Conservation (phyloP, 2,888 invertebrate species). For the Eilema caniola region DNA sequence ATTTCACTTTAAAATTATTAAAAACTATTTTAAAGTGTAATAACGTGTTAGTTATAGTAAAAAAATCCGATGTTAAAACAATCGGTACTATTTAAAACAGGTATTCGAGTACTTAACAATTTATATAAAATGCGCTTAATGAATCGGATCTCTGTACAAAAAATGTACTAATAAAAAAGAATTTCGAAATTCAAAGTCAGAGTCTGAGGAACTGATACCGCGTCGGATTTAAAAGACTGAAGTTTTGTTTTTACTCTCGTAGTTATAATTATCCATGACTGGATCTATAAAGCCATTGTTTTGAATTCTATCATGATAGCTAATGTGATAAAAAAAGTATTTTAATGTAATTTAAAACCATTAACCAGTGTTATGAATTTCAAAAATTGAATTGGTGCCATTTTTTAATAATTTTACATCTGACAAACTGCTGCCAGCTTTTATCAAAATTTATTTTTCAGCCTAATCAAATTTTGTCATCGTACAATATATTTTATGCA, state of each 20-base stretch:
- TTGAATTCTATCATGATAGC: constrained; percentile 73
- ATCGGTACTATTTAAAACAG: constrained; percentile 66
- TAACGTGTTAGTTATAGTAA: constrained; percentile 65
- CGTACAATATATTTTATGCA: constrained; percentile 70
- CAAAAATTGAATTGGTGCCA: constrained; percentile 71
- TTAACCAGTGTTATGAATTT: constrained; percentile 64
- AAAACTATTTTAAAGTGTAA: constrained; percentile 64
- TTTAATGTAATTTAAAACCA: constrained; percentile 71
- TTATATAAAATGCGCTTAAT: constrained; percentile 47
- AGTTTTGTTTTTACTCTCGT: constrained; percentile 71
- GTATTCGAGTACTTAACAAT: constrained; percentile 54
- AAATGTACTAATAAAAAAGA: constrained; percentile 41
- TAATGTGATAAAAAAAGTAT: constrained; percentile 82
- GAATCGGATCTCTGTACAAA: constrained; percentile 51
- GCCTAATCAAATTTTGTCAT: constrained; percentile 63
- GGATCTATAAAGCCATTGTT: constrained; percentile 72
- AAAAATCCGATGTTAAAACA: constrained; percentile 70
- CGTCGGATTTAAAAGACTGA: constrained; percentile 83
- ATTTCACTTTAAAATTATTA: constrained; percentile 65
- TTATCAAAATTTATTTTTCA: constrained; percentile 58
- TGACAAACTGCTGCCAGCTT: constrained; percentile 70
- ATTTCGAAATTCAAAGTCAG: constrained; percentile 48
- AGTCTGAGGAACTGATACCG: constrained; percentile 63
- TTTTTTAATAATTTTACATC: constrained; percentile 66
- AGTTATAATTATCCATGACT: constrained; percentile 74